These are phyloP conservation scores for Myzus persicae DNA, from an alignment of 1,140 invertebrate species.

Conservation along the genomic window DNA sequence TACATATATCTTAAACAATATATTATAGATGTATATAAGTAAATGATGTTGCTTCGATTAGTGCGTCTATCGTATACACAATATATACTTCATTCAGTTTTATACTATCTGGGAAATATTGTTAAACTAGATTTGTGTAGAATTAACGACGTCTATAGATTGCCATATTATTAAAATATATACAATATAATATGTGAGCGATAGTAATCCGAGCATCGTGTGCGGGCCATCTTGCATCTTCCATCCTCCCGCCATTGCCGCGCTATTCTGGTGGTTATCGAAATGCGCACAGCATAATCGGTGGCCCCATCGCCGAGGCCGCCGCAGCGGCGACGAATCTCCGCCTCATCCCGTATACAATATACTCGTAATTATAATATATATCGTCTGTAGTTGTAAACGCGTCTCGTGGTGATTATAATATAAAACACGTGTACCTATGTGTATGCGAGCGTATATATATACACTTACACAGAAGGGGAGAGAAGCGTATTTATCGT, in stretches of 20 bases:
- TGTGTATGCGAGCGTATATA: not conserved
- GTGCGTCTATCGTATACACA: too few species aligned
- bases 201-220: constrained; percentile 32
- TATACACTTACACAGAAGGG: not conserved
- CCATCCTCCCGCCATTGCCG: not conserved
- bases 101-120: not conserved
- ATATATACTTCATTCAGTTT: too few species aligned
- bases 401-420: not conserved
- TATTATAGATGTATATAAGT: too few species aligned
- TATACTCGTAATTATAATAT: not conserved
- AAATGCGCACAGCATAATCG: not conserved
- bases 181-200: not conserved
- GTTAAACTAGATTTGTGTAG: not conserved
- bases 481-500: not conserved
- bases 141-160: not conserved
- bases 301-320: not conserved
- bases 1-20: too few species aligned
- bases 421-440: not conserved
- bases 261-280: not conserved
- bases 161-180: too few species aligned
- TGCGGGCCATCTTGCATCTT: constrained; percentile 16
- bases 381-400: not conserved
- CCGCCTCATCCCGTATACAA: not conserved
- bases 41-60: too few species aligned
- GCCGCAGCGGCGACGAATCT: not conserved